These are phyloP conservation scores for Palythoa caribaeorum DNA, from an alignment of 92 coral and sea anemone species.

Conservation along the genomic window DNA sequence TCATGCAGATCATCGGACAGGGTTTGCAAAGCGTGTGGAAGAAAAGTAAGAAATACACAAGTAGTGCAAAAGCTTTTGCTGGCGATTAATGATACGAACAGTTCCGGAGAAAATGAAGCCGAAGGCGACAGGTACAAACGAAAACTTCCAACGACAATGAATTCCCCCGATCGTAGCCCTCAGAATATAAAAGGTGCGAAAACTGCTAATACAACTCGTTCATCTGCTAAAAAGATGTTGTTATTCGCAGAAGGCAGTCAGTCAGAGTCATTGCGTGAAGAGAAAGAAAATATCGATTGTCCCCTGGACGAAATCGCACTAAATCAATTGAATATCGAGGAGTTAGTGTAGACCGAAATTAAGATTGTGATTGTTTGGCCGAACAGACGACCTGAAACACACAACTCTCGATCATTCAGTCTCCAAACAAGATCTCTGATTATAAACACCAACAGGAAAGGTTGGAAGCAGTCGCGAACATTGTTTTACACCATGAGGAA, in stretches of 20 bases:
- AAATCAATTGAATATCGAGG: constrained; percentile 29
- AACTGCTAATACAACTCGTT: not conserved
- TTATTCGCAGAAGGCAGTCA: too few relatives aligned
- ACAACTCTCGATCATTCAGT: constrained; percentile 46
- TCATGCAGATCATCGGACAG: constrained; percentile 35
- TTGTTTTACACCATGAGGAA: constrained; percentile 25
- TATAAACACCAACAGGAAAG: constrained; percentile 47
- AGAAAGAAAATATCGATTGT: constrained; percentile 2
- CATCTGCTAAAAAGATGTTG: not conserved
- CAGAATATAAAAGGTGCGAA: constrained; percentile 25
- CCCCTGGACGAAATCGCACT: constrained; percentile 34
- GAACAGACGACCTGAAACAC: constrained; percentile 41
- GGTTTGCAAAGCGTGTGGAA: constrained; percentile 57
- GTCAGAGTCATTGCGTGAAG: not conserved
- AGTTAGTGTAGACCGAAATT: constrained; percentile 27
- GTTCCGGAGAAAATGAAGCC: constrained; percentile 29
- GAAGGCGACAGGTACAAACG: constrained; percentile 21
- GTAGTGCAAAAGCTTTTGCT: constrained; percentile 10
- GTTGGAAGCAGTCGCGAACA: constrained; percentile 64
- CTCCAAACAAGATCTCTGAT: constrained; percentile 61
- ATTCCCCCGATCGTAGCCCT: constrained; percentile 39
- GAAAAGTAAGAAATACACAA: constrained; percentile 40
- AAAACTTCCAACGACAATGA: constrained; percentile 18
- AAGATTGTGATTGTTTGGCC: constrained; percentile 62
- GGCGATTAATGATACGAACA: constrained; percentile 22